A percentile compares a stretch with the other conserved stretches of the same genome.
These are phyloP conservation scores for Gavia stellata DNA, from an alignment of 2,113 vertebrate species.

Conservation along the genomic window DNA sequence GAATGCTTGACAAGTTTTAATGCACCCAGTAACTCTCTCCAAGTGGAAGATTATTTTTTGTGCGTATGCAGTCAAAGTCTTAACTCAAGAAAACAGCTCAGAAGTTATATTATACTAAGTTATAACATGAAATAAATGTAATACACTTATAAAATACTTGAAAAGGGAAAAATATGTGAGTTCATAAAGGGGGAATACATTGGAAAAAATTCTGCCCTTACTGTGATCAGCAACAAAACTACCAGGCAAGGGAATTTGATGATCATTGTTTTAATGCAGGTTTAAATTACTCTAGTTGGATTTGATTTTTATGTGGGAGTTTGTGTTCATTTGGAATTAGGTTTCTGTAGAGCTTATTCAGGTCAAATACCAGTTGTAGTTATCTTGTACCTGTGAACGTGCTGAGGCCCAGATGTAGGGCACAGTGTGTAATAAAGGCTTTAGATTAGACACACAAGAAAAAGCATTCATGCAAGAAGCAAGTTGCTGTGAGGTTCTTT, in stretches of 20 bases:
- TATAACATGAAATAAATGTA: background rate
- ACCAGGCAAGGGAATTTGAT: background rate
- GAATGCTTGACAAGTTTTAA: background rate
- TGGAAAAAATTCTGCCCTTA: background rate
- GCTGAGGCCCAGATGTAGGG: conserved; percentile 5
- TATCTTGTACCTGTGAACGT: background rate
- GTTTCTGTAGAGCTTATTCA: background rate
- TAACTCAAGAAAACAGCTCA: background rate
- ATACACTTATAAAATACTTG: background rate
- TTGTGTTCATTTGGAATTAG: background rate
- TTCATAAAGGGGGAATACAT: background rate
- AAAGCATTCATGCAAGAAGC: background rate
- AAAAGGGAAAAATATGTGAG: background rate
- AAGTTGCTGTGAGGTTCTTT: background rate
- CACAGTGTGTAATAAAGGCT: conserved; percentile 12
- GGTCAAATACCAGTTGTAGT: background rate
- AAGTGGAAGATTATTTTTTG: background rate
- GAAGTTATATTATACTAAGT: background rate
- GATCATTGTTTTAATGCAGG: background rate
- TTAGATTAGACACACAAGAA: background rate
- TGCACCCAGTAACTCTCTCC: background rate
- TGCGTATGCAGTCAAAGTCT: background rate
- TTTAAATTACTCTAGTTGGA: background rate
- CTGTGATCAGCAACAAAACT: background rate
- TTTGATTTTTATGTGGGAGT: background rate